A percentile compares a stretch with the other conserved stretches of the same genome.
Evolutionary conservation across 2,888 invertebrate species (phyloP).

Genomic region (Drosophila nigritarsus): DNA sequence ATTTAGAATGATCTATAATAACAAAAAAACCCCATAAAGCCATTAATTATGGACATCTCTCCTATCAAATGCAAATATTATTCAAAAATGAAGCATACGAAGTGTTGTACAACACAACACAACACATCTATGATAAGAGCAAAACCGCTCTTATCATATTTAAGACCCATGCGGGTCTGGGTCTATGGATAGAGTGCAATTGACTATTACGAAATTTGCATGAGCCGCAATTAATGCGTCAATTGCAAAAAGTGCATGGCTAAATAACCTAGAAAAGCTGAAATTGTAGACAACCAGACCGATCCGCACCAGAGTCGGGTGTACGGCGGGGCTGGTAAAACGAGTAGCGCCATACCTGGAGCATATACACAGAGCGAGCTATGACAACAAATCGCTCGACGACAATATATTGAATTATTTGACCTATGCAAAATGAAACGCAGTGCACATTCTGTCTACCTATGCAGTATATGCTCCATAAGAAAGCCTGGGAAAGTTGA

Average conservation of each 20-base stretch:
- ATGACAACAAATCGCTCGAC: slow-evolving; percentile 50
- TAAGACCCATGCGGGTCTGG: slow-evolving; percentile 39
- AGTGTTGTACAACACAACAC: slow-evolving; percentile 11
- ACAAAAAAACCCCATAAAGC: background rate
- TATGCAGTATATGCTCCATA: slow-evolving; percentile 41
- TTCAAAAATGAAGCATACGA: slow-evolving; percentile 37
- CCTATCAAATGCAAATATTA: slow-evolving; percentile 4
- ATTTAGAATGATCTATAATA: rapidly evolving
- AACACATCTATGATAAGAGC: background rate
- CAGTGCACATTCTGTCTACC: slow-evolving; percentile 46
- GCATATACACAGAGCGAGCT: slow-evolving; percentile 30
- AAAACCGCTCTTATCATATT: slow-evolving; percentile 25
- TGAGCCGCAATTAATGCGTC: slow-evolving; percentile 45
- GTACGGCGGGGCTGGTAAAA: slow-evolving; percentile 26
- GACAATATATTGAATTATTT: slow-evolving; percentile 47
- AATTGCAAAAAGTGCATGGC: slow-evolving; percentile 49
- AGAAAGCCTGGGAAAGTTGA: slow-evolving; percentile 55
- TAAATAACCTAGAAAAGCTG: slow-evolving; percentile 67
- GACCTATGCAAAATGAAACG: slow-evolving; percentile 68
- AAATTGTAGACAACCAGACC: slow-evolving; percentile 62
- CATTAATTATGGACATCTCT: background rate
- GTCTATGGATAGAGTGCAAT: slow-evolving; percentile 4
- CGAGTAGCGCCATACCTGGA: slow-evolving; percentile 45
- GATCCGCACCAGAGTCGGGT: slow-evolving; percentile 21
- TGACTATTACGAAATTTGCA: slow-evolving; percentile 49